These are phyloP conservation scores for Drepana arcuata DNA, from an alignment of 1,140 invertebrate species.

Conservation along the genomic window DNA sequence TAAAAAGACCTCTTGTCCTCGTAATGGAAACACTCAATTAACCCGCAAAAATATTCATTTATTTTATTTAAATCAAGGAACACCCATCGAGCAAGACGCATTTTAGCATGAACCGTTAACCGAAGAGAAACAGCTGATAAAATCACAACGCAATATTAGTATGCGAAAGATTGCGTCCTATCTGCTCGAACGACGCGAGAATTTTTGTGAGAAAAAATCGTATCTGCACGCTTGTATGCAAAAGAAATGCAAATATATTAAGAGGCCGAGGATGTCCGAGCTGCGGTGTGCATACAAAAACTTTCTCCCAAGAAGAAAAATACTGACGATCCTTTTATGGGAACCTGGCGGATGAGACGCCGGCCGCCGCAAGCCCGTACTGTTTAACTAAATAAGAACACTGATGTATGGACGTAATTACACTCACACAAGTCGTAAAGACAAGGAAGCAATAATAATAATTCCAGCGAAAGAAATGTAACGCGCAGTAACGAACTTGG, in stretches of 20 bases:
- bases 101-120: no score
- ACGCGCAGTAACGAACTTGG: no score
- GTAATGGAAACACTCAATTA: no score
- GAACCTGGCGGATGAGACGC: constrained; percentile 36
- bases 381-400: constrained; percentile 17
- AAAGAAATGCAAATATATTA: constrained; percentile 61
- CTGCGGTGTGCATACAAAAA: constrained; percentile 44
- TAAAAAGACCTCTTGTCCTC: no score
- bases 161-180: constrained; percentile 8
- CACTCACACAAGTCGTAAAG: constrained; percentile 1
- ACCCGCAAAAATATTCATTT: no score
- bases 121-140: no score
- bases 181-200: constrained; percentile 14
- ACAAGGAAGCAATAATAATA: no score
- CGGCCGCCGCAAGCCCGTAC: constrained; percentile 15
- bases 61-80: no score
- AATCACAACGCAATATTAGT: no score
- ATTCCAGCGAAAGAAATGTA: no score
- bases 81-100: no score
- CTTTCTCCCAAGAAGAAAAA: constrained; percentile 57
- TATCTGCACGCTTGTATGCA: constrained; percentile 30
- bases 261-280: constrained; percentile 42
- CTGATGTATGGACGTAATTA: constrained; percentile 20
- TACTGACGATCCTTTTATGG: constrained; percentile 49
- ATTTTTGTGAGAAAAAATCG: constrained; percentile 27